Conservation (phyloP, 1,140 invertebrate species). For the Pachyrhynchus sulphureomaculatus region DNA sequence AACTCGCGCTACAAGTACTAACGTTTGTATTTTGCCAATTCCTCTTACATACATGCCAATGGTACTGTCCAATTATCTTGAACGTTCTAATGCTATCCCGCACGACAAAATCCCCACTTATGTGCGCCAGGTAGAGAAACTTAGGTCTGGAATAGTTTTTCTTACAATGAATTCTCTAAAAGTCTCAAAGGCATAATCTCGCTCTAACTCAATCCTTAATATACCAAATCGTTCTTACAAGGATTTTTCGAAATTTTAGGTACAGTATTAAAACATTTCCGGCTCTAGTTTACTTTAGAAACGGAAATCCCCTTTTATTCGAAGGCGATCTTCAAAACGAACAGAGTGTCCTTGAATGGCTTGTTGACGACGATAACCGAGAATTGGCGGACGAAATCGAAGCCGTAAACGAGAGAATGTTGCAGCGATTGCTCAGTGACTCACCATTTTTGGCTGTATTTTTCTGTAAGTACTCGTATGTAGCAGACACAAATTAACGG, state of each 20-base stretch:
- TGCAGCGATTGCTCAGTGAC: slow-evolving; percentile 82
- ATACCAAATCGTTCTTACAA: too few relatives aligned
- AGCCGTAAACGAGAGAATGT: slow-evolving; percentile 87
- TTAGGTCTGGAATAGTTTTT: too few relatives aligned
- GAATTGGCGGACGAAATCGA: slow-evolving; percentile 94
- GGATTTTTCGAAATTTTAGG: slow-evolving; percentile 67
- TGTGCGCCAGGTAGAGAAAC: too few relatives aligned
- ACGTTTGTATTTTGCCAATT: too few relatives aligned
- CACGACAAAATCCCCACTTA: too few relatives aligned
- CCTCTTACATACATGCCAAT: too few relatives aligned
- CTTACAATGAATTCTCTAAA: too few relatives aligned
- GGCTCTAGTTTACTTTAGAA: slow-evolving; percentile 87
- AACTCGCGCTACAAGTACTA: too few relatives aligned
- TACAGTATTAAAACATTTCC: slow-evolving; percentile 96
- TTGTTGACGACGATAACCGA: slow-evolving; percentile 91
- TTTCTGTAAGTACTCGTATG: slow-evolving; percentile 73
- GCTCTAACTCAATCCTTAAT: too few relatives aligned
- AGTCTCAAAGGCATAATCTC: too few relatives aligned
- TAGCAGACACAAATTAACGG: background rate
- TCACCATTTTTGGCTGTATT: slow-evolving; percentile 89
- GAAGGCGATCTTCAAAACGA: slow-evolving; percentile 92
- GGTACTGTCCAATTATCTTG: too few relatives aligned
- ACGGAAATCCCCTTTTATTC: slow-evolving; percentile 90
- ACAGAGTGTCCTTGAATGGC: slow-evolving; percentile 87
- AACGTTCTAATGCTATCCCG: too few relatives aligned